A percentile compares a stretch with the other conserved stretches of the same genome.
phyloP scores from a whole-genome alignment of 2,113 vertebrate genomes.

The Antigone vipio region DNA sequence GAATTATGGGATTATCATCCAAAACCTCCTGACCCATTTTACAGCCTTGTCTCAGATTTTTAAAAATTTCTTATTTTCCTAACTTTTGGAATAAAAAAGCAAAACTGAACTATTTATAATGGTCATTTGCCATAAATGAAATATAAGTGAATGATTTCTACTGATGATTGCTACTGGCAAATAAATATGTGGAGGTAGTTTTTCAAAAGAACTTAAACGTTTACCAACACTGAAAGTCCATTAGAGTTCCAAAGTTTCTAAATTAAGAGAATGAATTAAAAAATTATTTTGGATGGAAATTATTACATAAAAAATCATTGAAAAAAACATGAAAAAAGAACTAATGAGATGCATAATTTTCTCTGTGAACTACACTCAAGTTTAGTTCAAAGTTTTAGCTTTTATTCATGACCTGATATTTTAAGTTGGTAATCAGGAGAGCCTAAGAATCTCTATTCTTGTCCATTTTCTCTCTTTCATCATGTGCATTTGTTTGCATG shows the following conservation, averaged over 20 bases:
- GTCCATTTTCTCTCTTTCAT: constrained; percentile 46
- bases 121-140: not conserved
- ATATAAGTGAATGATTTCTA: not conserved
- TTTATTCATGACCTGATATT: not conserved
- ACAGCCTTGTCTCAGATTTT: not conserved
- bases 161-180: not conserved
- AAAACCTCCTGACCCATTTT: not conserved
- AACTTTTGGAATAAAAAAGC: not conserved
- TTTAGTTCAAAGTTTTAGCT: not conserved
- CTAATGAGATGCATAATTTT: not conserved
- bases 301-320: not conserved
- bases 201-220: not conserved
- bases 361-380: not conserved
- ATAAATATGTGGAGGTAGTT: not conserved
- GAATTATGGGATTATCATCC: not conserved
- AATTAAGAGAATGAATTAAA: not conserved
- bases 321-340: not conserved
- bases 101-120: not conserved
- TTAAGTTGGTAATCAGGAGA: not conserved
- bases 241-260: not conserved
- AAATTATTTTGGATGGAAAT: not conserved
- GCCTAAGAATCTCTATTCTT: not conserved
- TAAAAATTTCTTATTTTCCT: not conserved
- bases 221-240: not conserved
- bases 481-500: constrained; percentile 75